Evolutionary conservation across 2,113 vertebrate species (phyloP).

Genomic region (Colius striatus): DNA sequence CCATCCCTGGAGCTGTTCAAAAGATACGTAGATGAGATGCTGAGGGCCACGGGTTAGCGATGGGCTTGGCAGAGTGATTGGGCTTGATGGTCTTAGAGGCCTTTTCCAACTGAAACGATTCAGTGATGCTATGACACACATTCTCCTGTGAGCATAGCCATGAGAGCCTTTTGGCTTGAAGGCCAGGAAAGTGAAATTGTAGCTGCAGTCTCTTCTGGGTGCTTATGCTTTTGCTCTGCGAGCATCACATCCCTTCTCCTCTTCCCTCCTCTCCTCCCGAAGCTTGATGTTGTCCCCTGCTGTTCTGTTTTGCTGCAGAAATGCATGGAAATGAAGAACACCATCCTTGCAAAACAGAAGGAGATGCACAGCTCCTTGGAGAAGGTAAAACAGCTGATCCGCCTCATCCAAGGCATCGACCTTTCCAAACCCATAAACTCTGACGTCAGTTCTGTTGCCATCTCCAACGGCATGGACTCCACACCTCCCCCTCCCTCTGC

Average conservation of each 20-base stretch:
- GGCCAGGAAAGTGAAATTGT: background rate
- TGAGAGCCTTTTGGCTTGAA: background rate
- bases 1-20: too few relatives aligned
- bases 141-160: background rate
- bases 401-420: conserved; percentile 95
- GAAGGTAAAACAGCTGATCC: conserved; percentile 95
- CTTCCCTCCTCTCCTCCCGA: background rate
- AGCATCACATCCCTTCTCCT: background rate
- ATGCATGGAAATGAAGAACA: conserved; percentile 99
- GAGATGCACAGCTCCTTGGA: conserved; percentile 97
- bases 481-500: conserved; percentile 66
- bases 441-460: conserved; percentile 81
- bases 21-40: too few relatives aligned
- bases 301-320: conserved; percentile 82
- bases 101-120: too few relatives aligned
- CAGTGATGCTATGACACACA: background rate
- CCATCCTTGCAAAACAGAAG: conserved; percentile 94
- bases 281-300: background rate
- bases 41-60: too few relatives aligned
- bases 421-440: conserved; percentile 88
- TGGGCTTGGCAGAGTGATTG: too few relatives aligned
- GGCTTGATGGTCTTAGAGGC: too few relatives aligned
- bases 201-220: background rate
- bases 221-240: background rate
- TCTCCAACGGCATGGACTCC: conserved; percentile 83